Conservation (phyloP, 2,113 vertebrate species). For the Eulacestoma nigropectus region DNA sequence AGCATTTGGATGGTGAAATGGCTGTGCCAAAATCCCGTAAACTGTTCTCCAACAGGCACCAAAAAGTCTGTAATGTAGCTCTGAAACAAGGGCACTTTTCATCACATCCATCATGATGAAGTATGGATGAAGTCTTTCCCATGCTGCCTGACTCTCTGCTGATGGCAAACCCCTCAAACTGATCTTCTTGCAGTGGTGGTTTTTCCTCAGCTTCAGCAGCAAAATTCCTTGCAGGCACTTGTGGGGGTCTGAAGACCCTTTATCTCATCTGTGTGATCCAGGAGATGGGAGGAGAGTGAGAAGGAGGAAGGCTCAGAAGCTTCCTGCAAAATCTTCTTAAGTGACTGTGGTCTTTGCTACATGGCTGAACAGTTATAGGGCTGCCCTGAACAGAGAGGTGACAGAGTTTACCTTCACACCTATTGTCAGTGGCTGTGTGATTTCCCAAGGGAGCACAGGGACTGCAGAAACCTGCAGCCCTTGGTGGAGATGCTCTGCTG, state of each 20-base stretch:
- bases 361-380: neutral
- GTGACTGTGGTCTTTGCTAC: neutral
- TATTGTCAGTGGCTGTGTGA: neutral
- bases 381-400: neutral
- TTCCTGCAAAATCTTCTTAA: neutral
- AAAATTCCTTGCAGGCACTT: neutral
- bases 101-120: neutral
- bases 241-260: neutral
- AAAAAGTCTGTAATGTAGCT: neutral
- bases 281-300: neutral
- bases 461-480: neutral
- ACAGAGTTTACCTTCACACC: constrained; percentile 14
- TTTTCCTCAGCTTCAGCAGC: neutral
- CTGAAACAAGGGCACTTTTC: neutral
- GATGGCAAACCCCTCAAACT: neutral
- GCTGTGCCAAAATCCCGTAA: neutral
- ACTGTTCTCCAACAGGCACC: neutral
- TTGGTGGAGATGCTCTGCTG: neutral
- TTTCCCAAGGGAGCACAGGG: neutral
- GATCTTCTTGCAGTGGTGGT: neutral
- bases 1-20: neutral
- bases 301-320: neutral
- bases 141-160: neutral
- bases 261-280: neutral
- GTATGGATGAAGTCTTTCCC: neutral